These are phyloP conservation scores for Trochalopteron elliotii DNA, from an alignment of 2,113 vertebrate genomes.

Conservation along the genomic window DNA sequence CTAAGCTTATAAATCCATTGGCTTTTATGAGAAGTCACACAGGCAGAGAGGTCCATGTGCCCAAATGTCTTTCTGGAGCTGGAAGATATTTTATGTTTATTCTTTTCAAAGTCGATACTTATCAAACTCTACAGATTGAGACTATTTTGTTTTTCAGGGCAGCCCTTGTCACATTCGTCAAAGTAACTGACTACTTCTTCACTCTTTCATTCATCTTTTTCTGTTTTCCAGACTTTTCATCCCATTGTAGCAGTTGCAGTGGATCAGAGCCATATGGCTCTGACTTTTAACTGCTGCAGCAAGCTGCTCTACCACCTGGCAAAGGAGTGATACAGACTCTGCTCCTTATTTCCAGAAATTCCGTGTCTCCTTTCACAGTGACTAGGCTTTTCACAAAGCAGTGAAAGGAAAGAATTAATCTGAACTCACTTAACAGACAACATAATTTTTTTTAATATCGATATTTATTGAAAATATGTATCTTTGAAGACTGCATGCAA, in stretches of 20 bases:
- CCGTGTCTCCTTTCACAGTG: background rate
- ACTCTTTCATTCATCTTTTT: slow-evolving; percentile 52
- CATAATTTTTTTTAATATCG: background rate
- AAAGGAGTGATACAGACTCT: slow-evolving; percentile 32
- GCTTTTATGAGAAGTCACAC: background rate
- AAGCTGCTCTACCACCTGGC: slow-evolving; percentile 71
- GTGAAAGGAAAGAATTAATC: background rate
- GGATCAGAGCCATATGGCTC: slow-evolving; percentile 68
- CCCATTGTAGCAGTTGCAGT: slow-evolving; percentile 62
- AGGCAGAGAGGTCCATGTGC: background rate
- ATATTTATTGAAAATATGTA: background rate
- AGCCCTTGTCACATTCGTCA: slow-evolving; percentile 24
- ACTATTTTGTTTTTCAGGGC: slow-evolving; percentile 13
- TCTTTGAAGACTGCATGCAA: background rate
- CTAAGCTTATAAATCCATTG: background rate
- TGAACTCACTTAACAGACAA: background rate
- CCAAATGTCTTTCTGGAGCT: background rate
- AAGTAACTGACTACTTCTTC: slow-evolving; percentile 26
- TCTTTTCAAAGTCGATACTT: background rate
- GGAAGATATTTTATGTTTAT: background rate
- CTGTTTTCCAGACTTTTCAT: slow-evolving; percentile 57
- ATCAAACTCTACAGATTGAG: slow-evolving; percentile 37
- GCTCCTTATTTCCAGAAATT: slow-evolving; percentile 51
- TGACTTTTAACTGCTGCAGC: slow-evolving; percentile 67
- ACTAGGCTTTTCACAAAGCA: slow-evolving; percentile 25